Evolutionary conservation across 2,797 vertebrate genomes (phyloP), one percentile per base, ranked within the genome.

Genomic region (Sebastes trivittatus): DNA sequence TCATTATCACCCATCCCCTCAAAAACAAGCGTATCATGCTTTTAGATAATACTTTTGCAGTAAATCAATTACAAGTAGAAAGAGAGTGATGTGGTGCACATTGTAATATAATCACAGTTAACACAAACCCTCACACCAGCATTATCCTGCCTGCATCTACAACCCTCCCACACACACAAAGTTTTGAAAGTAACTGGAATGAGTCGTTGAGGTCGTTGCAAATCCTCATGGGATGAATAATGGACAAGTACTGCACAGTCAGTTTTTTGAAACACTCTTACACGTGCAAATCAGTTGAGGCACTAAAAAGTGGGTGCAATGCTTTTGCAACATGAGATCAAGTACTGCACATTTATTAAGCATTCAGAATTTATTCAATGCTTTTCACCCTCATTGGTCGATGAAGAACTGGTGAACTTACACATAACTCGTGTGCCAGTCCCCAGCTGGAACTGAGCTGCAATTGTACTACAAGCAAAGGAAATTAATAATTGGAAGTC

Each of bases 161-260:
- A 86, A 42, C 55, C 87, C 84, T 84, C 91, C 87, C 77, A 92
- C 88, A 87, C 85, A 83, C 16, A 60, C 32, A 83, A 79, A 85
- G 75, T 82, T 85, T 69, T 77, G 59, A 82, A 87, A 88, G 78
- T 67, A 81, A 52, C 77, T 78, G 23, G 11, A 75, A 67, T 30
- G 25, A 72, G 78, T 84, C 27, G 25, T n/a, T 56, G 14, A 77
- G 82, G 88, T 86, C 79, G 75, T 13, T 34, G 75, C 55, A 72
- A 82, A 69, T 78, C 77, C 74, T 89, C 83, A 42, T 55, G 55
- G 49, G 83, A 77, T 87, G 77, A 88, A 68, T 85, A 87, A 91
- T 70, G 25, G 46, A 80, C 72, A 78, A 86, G 76, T 62, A 64
- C 58, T 42, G 64, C 38, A 81, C 84, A 80, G 77, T 79, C 61